Evolutionary conservation across 2,113 vertebrate genomes (phyloP).

Genomic region (Sakesphorus luctuosus): DNA sequence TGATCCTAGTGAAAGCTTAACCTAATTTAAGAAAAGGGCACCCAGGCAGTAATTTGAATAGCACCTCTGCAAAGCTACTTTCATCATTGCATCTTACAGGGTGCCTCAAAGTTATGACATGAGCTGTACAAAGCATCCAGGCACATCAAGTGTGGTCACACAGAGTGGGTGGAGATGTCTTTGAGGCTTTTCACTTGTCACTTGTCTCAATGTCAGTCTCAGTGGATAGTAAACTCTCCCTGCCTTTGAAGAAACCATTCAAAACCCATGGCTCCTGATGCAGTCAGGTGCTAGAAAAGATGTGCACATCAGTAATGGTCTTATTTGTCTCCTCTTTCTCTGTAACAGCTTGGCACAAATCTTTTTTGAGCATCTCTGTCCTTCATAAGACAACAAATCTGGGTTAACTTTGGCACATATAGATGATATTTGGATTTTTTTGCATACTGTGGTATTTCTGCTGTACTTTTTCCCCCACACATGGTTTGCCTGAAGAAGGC

Average conservation of each 20-base stretch:
- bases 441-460: background rate
- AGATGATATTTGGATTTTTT: too few relatives aligned
- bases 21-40: background rate
- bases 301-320: background rate
- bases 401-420: background rate
- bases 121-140: background rate
- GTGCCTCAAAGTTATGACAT: background rate
- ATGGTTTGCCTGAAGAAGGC: background rate
- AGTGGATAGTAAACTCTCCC: background rate
- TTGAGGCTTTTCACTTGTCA: background rate
- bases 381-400: background rate
- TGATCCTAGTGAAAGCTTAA: background rate
- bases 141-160: fast-evolving
- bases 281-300: background rate
- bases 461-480: background rate
- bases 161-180: background rate
- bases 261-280: background rate
- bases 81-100: background rate
- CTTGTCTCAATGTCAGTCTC: background rate
- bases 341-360: background rate
- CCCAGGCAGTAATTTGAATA: background rate
- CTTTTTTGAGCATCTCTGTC: background rate
- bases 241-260: background rate
- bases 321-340: background rate
- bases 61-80: background rate